phyloP scores from a whole-genome alignment of 2,113 vertebrate species.

The Narcine bancroftii region DNA sequence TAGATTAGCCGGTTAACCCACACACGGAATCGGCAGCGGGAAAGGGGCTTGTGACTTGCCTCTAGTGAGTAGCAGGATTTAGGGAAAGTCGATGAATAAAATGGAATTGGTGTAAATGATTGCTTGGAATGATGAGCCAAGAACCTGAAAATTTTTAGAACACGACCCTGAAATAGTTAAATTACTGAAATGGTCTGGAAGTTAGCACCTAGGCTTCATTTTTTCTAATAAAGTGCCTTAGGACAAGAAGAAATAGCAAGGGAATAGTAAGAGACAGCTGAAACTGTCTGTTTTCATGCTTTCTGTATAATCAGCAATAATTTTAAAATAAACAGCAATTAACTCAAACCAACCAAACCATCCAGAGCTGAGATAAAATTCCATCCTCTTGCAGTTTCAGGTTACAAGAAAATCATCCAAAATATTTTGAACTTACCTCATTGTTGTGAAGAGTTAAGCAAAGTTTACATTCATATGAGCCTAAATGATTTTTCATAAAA shows the following conservation, averaged over 20 bases:
- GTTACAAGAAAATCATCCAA: neutral
- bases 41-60: too few species aligned
- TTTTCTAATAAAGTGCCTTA: neutral
- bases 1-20: too few species aligned
- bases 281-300: neutral
- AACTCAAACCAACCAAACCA: neutral
- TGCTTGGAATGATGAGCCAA: neutral
- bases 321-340: neutral
- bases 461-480: slow-evolving; percentile 94
- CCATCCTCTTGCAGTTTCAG: neutral
- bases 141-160: neutral
- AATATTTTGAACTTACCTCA: slow-evolving; percentile 61
- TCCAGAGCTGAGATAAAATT: neutral
- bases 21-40: too few species aligned
- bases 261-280: neutral
- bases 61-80: too few species aligned
- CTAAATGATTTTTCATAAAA: slow-evolving; percentile 98
- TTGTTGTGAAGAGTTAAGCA: slow-evolving; percentile 97
- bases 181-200: neutral
- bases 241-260: neutral
- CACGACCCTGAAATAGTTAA: neutral
- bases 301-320: too few species aligned
- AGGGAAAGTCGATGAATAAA: too few species aligned
- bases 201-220: neutral
- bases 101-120: too few species aligned